Conservation (phyloP, 2,113 vertebrate genomes). For the Spheniscus mendiculus region DNA sequence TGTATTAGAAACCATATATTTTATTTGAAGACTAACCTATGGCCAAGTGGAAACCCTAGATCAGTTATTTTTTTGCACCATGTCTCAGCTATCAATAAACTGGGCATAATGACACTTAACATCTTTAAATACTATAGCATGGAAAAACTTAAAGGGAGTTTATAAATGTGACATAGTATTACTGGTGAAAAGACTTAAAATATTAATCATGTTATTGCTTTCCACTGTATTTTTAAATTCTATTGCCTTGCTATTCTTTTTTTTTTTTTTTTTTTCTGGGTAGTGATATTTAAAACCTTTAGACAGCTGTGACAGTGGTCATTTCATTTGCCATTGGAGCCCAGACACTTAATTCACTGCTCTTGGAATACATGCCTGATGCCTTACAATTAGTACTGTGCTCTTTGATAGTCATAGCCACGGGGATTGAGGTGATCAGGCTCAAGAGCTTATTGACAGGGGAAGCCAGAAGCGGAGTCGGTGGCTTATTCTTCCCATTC, state of each 20-base stretch:
- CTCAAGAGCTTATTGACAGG: background rate
- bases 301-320: background rate
- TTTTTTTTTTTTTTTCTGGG: background rate
- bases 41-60: background rate
- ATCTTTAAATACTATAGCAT: background rate
- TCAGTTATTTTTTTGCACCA: background rate
- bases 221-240: background rate
- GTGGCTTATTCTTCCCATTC: background rate
- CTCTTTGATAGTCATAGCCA: background rate
- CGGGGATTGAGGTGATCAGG: too few relatives aligned
- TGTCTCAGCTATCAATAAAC: background rate
- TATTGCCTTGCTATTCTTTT: rapidly evolving
- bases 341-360: background rate
- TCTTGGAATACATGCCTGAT: background rate
- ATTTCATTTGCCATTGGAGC: background rate
- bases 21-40: slow-evolving; percentile 17
- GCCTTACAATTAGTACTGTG: background rate
- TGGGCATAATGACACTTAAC: background rate
- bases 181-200: background rate
- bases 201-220: background rate
- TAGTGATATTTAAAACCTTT: background rate
- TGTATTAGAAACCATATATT: background rate
- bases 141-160: background rate
- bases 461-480: background rate
- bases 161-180: background rate